Base-by-base conservation (phyloP, 2,888 invertebrate genomes). In the Rhabditoides inermis region DNA sequence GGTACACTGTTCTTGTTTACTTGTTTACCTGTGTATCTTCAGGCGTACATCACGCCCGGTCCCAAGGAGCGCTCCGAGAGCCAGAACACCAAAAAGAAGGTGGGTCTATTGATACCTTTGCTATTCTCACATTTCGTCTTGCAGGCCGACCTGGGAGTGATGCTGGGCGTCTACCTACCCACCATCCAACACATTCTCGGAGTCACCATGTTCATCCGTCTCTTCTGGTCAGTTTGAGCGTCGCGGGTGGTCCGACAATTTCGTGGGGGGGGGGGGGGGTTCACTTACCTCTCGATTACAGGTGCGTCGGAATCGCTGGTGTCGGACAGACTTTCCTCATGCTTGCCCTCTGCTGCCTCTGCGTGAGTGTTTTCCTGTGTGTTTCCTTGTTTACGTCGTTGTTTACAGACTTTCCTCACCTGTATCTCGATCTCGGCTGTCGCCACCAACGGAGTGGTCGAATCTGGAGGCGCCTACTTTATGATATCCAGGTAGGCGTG, bases 131-230 rank as follows among this genome's bases (percentile, higher is more conserved):
- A 22, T 18, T 26, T n/a, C 10, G 6, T 30, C 30, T 41, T 77
- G 72, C 82, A 85, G 41, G 89, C 91, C 39, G 88, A 91, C 63
- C 89, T 98, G 85, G 98, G 98, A 75, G 95, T 94, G 37, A 84
- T 98, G 76, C 87, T 98, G 78, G 98, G 98, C 58, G 95, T 95
- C 64, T 98, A 87, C 81, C 83, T 99, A 60, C 98, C 98, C 53
- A 98, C 95, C 79, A 91, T 98, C 77, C 98, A 99, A 81, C 98
- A 99, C 81, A 98, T 98, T 80, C 94, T 98, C 79, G 98, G 98
- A 70, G 94, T 98, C 55, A 91, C 98, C 78, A 86, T 98, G 68
- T 98, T 98, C 82, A 94, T 98, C 79, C 90, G 98, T 80, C 84
- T 98, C 77, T 90, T 91, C 55, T 98, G 95, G 95, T 62, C 55